Base-by-base conservation (phyloP, 2,797 vertebrate species). In the Sarcoramphus papa region DNA sequence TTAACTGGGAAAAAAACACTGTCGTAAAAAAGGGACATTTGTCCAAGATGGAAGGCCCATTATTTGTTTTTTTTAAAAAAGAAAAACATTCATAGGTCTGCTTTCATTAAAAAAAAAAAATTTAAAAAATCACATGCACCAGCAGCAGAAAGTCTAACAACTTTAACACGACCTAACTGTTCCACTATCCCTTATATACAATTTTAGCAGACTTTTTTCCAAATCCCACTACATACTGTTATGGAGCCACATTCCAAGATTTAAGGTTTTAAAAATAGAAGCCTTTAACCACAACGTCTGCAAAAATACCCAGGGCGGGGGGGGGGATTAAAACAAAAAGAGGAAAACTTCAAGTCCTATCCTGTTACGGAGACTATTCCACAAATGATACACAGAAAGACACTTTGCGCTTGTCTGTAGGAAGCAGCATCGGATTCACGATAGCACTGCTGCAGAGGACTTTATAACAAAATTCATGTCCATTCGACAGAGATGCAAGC, bases 391-490 rank as follows among this genome's bases (percentile, higher is more conserved):
- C 41, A 62, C 28, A 60, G 56, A 83, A 77, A 67, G 45, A 45
- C 12, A 23, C 21, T 60, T 51, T 10, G 23, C 14, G 4, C 12
- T 50, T 40, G 30, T 40, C 24, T 33, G 37, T 12, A 64, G n/a
- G 33, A 69, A 83, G 63, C 35, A 28, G 43, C 33, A 50, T 12
- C 0, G 0, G 35, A 70, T 53, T 54, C 64, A 63, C 0, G 0
- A 31, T 0, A 69, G 28, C 16, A n/a, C 3, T 60, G 28, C 45
- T 59, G 37, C 28, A 68, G 35, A 72, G 14, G n/a, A 67, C 17
- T n/a, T 41, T 8, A 1, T 14, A 53, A 47, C 20, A 79, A 59
- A 67, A 68, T 56, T 14, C 20, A 30, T n/a, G 8, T 25, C 10
- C 3, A 0, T 43, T n/a, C 7, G 17, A 75, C 67, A 64, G 35